phyloP scores from a whole-genome alignment of 2,888 invertebrate genomes.

The Myopa testacea region DNA sequence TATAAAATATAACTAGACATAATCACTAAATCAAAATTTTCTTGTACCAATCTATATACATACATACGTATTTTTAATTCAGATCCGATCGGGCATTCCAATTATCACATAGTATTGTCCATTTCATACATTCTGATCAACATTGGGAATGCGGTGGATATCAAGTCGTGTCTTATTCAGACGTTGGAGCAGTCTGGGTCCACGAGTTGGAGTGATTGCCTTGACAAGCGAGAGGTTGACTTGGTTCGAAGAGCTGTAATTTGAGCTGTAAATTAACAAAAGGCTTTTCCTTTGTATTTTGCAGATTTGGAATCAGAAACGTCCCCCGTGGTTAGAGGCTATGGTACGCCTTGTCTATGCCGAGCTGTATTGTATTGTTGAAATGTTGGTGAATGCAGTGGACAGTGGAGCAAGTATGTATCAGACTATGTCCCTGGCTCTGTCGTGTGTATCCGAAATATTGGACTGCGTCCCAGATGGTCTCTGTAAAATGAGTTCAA shows the following conservation, averaged over 20 bases:
- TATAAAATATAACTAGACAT: too few species aligned
- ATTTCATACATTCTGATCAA: constrained; percentile 75
- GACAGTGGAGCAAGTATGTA: constrained; percentile 84
- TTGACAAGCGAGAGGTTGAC: constrained; percentile 79
- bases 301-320: constrained; percentile 84
- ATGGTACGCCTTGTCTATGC: constrained; percentile 76
- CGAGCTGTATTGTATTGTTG: constrained; percentile 74
- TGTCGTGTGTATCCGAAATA: constrained; percentile 78
- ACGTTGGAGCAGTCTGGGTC: constrained; percentile 72
- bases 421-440: constrained; percentile 81
- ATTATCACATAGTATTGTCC: constrained; percentile 74
- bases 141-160: constrained; percentile 75
- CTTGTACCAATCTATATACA: too few species aligned
- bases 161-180: constrained; percentile 75
- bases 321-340: constrained; percentile 83
- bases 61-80: neutral
- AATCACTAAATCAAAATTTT: too few species aligned
- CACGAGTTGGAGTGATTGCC: constrained; percentile 77
- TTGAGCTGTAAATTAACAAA: neutral
- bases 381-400: constrained; percentile 77
- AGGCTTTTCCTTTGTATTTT: constrained; percentile 32
- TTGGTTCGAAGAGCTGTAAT: neutral
- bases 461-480: constrained; percentile 76
- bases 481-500: constrained; percentile 71
- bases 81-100: constrained; percentile 69